phyloP scores from a whole-genome alignment of 1,140 invertebrate genomes.

The Chrysomallon squamiferum region DNA sequence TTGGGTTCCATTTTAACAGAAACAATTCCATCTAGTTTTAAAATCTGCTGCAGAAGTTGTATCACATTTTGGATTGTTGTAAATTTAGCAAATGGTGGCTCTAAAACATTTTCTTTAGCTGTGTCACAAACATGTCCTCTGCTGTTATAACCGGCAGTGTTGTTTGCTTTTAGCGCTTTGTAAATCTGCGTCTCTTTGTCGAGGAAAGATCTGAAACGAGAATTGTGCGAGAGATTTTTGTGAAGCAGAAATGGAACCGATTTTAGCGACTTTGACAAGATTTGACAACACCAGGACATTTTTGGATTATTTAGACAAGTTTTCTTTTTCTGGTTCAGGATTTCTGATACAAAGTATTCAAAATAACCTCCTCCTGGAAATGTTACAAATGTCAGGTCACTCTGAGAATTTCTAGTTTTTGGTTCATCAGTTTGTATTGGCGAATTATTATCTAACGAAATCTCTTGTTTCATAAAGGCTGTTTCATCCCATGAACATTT shows the following conservation, averaged over 20 bases:
- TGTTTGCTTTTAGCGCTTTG: not conserved
- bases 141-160: not conserved
- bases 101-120: not conserved
- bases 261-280: conserved; percentile 14
- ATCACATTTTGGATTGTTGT: conserved; percentile 4
- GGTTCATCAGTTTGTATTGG: too few relatives aligned
- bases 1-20: conserved; percentile 11
- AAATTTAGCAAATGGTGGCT: conserved; percentile 7
- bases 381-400: too few relatives aligned
- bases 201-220: not conserved
- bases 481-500: too few relatives aligned
- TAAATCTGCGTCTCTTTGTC: not conserved
- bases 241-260: conserved; percentile 11
- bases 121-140: not conserved
- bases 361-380: conserved; percentile 15
- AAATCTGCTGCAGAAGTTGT: conserved; percentile 16
- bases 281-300: not conserved
- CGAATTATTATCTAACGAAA: too few relatives aligned
- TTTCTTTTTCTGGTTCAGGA: not conserved
- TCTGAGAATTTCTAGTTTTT: too few relatives aligned
- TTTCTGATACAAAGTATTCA: conserved; percentile 1
- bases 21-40: conserved; percentile 18
- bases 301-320: not conserved
- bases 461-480: too few relatives aligned
- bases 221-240: not conserved